Conservation (phyloP, 2,888 invertebrate species). For the Rhaphigaster nebulosa region DNA sequence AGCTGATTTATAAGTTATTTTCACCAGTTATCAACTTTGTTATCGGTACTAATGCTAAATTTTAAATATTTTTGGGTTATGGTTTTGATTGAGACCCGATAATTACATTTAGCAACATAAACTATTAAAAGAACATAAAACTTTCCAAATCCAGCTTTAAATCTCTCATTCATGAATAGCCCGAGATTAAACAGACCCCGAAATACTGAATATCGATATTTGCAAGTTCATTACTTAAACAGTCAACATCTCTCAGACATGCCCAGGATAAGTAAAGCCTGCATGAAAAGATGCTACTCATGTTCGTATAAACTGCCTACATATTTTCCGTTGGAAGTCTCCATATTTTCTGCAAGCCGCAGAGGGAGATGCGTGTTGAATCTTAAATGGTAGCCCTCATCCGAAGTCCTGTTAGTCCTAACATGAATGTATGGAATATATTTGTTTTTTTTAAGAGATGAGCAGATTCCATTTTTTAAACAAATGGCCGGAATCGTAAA, state of each 20-base stretch:
- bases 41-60: too few species aligned
- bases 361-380: not conserved
- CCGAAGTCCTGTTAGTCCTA: not conserved
- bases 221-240: not conserved
- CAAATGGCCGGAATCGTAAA: not conserved
- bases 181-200: too few species aligned
- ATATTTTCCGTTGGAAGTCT: not conserved
- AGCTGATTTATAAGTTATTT: too few species aligned
- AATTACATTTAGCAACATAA: too few species aligned
- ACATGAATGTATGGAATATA: not conserved
- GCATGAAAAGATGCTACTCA: slow-evolving; percentile 6
- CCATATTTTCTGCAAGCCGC: slow-evolving; percentile 34
- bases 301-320: not conserved
- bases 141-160: too few species aligned
- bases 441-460: not conserved
- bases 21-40: too few species aligned
- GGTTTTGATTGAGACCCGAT: too few species aligned
- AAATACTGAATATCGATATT: not conserved
- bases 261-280: not conserved
- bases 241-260: not conserved
- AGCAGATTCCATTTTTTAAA: not conserved
- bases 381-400: not conserved
- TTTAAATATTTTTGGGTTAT: too few species aligned
- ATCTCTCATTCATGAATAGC: too few species aligned
- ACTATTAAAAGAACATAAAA: too few species aligned